Evolutionary conservation across 2,797 vertebrate genomes (phyloP).

Genomic region (Acanthurus leucopareius): DNA sequence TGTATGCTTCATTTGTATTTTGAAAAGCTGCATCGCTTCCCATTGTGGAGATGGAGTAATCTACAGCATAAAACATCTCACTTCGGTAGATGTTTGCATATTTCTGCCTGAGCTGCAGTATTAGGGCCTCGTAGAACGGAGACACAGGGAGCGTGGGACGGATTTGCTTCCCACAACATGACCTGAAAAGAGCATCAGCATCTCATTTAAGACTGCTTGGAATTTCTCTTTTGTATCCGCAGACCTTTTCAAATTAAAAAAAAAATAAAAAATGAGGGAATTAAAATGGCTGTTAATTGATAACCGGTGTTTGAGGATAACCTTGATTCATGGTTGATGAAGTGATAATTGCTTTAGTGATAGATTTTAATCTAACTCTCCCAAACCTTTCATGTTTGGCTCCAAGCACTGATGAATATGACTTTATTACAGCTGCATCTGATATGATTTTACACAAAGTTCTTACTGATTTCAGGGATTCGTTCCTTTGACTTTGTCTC

Average conservation of each 20-base stretch:
- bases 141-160: not conserved
- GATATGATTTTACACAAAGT: too few relatives aligned
- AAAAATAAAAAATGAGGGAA: too few relatives aligned
- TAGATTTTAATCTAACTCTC: not conserved
- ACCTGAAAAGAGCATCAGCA: slow-evolving; percentile 8
- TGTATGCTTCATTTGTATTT: not conserved
- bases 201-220: not conserved
- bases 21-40: not conserved
- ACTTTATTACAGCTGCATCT: too few relatives aligned
- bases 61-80: not conserved
- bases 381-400: not conserved
- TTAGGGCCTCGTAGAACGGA: not conserved
- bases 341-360: not conserved
- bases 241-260: not conserved
- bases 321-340: not conserved
- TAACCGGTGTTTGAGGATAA: not conserved
- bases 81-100: not conserved
- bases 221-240: not conserved
- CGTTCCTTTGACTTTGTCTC: too few relatives aligned
- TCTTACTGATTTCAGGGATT: too few relatives aligned
- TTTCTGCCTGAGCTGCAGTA: not conserved
- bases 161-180: slow-evolving; percentile 1
- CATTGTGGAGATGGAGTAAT: not conserved
- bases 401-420: too few relatives aligned
- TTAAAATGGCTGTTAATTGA: not conserved